Base-by-base conservation (phyloP, 2,888 invertebrate genomes). In the Palloptera scutellata region DNA sequence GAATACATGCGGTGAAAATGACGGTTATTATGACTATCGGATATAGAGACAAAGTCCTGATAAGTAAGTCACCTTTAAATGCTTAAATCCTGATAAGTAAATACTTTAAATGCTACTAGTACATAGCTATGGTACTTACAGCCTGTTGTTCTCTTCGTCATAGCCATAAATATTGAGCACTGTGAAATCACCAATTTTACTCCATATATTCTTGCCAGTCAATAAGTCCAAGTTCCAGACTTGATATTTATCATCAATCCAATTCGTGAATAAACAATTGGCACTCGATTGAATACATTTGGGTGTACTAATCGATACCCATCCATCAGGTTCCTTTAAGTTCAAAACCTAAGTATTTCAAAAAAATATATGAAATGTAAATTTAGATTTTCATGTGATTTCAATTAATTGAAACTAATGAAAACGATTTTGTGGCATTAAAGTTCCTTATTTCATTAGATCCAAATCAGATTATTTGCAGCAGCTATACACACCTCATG, bases 271-370 rank as follows among this genome's bases (percentile, higher is more conserved):
- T 8, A 81, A 63, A 45, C 85, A 85, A 62, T 72, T 79, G 3
- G 67, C 59, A 5, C 78, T 80, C 17, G 55, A 68, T 19, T 70
- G 67, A 10, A 78, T 67, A 66, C 85, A 85, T 17, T 70, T 73
- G 5, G 91, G 90, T 0, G 86, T 83, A 10, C 84, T 84, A 0
- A 90, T 86, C 30, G 88, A 88, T 6, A 94, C 85, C 94, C 94
- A 94, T 1, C 94, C 94, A 0, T 88, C 85, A 0, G 87, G 83
- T 77, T 92, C 91, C 0, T 82, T 81, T n/a, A 89, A 84, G 70
- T 79, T 87, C 71, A 81, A 86, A 77, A 87, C 86, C 88, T 88
- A 62, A 13, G 67, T 51, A 13, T 51, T 53, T 11, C 19, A 30
- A 61, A 41, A 17, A 11, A 53, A 30, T 30, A 30, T 30, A 30